phyloP scores from a whole-genome alignment of 1,140 invertebrate genomes.

The Coboldia fuscipes region DNA sequence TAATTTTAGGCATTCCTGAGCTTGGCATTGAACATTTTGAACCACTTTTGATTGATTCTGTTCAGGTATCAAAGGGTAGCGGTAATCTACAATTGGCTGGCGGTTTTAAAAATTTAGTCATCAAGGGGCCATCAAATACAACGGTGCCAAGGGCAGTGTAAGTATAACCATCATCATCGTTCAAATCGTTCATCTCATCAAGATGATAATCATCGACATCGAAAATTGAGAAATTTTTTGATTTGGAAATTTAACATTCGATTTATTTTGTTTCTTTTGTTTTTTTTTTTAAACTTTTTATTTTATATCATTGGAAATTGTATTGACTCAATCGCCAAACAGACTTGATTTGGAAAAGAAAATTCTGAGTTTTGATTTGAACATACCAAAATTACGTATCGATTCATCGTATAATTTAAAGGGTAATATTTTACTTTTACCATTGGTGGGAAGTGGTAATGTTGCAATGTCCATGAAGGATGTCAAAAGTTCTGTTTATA shows the following conservation, averaged over 20 bases:
- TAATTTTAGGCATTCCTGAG: slow-evolving; percentile 19
- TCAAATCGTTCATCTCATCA: too few species aligned
- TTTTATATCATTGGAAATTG: too few species aligned
- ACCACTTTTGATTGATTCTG: slow-evolving; percentile 23
- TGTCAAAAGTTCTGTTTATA: slow-evolving; percentile 26
- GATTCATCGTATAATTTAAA: slow-evolving; percentile 30
- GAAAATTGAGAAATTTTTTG: too few species aligned
- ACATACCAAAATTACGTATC: slow-evolving; percentile 26
- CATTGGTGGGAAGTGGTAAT: slow-evolving; percentile 27
- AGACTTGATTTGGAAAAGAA: slow-evolving; percentile 24
- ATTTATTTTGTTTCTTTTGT: too few species aligned
- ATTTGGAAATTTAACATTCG: too few species aligned
- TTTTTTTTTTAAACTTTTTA: too few species aligned
- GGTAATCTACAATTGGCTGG: slow-evolving; percentile 23
- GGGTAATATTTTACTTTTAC: slow-evolving; percentile 31
- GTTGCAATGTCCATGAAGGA: slow-evolving; percentile 24
- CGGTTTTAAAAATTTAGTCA: slow-evolving; percentile 22
- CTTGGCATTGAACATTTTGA: slow-evolving; percentile 25
- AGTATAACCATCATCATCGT: too few species aligned
- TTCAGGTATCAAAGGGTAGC: slow-evolving; percentile 23
- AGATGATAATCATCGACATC: too few species aligned
- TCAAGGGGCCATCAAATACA: slow-evolving; percentile 25
- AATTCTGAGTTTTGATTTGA: slow-evolving; percentile 25
- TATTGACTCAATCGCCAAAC: too few species aligned
- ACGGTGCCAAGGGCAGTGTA: slow-evolving; percentile 16